Evolutionary conservation across 2,888 invertebrate genomes (phyloP), one percentile per base, ranked within the genome.

Genomic region (Cephalotes varians): DNA sequence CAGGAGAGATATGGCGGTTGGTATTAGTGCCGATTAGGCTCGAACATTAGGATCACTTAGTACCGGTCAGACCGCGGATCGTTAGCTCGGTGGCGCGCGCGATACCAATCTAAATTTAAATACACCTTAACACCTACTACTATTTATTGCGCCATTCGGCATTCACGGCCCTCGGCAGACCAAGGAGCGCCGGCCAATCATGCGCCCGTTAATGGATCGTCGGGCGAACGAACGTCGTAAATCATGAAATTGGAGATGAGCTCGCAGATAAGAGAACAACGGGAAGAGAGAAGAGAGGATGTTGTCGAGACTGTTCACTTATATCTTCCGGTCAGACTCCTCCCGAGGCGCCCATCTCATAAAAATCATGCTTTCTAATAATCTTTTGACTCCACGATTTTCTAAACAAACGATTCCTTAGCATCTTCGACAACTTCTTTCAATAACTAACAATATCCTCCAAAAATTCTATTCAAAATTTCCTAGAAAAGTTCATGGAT

Each of bases 1-100:
- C 25, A n/a, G 9, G 47, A 72, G 74, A 60, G 60, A 80, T 74
- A 80, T 37, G 80, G 28, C n/a, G 58, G 12, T 51, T 82, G 87
- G 86, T 86, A 88, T 90, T 90, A 88, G 85, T 74, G 83, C 82
- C 87, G 88, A 88, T 90, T 88, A 90, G 90, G 81, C 82, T 67
- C 67, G 88, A 84, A 82, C 85, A 88, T 91, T 90, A 87, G 85
- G 87, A 73, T 86, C 89, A 85, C 84, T 86, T 88, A 88, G 88
- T 69, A 85, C 47, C 81, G 40, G 83, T 77, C 69, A 44, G 51
- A 54, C 15, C 76, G 56, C 69, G 47, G 67, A 62, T 76, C 76
- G 84, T 76, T 67, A 54, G 25, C 40, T 65, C 56, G 28, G 40
- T 73, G 69, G 74, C 67, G 67, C 10, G 21, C 44, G 28, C 74